Evolutionary conservation across 2,888 invertebrate genomes (phyloP).

Genomic region (Brassicogethes aeneus): DNA sequence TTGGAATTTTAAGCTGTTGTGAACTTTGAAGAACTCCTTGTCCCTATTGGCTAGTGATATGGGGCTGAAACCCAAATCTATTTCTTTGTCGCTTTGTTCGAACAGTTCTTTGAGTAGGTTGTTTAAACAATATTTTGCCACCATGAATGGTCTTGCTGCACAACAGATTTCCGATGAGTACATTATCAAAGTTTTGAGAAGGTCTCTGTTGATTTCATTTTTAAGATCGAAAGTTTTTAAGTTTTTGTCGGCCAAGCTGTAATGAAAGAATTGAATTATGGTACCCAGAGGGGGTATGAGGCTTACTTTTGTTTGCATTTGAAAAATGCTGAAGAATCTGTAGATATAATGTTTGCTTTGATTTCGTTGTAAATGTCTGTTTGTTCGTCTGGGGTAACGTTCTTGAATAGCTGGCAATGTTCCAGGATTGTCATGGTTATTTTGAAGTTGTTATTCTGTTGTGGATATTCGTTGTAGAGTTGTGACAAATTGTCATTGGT

Average conservation of each 20-base stretch:
- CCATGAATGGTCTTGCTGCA: conserved; percentile 10
- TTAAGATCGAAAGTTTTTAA: conserved; percentile 49
- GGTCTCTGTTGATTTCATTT: conserved; percentile 42
- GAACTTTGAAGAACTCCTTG: background rate
- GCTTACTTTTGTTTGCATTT: conserved; percentile 44
- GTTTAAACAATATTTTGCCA: background rate
- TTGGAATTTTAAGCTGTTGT: background rate
- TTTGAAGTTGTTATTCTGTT: conserved; percentile 53
- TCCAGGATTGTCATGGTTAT: conserved; percentile 49
- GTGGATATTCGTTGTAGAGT: conserved; percentile 49
- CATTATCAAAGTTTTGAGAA: conserved; percentile 51
- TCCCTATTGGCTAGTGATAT: background rate
- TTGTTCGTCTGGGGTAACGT: conserved; percentile 37
- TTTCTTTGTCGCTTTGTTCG: background rate
- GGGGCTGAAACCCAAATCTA: background rate
- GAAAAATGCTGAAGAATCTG: conserved; percentile 51
- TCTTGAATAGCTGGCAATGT: conserved; percentile 46
- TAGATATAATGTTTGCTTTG: conserved; percentile 50
- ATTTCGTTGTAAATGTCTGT: conserved; percentile 44
- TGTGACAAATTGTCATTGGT: conserved; percentile 46
- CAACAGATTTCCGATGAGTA: conserved; percentile 51
- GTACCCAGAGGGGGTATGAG: too few relatives aligned
- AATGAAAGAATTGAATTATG: too few relatives aligned
- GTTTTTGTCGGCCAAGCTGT: too few relatives aligned
- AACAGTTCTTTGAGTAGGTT: background rate